phyloP scores from a whole-genome alignment of 2,113 vertebrate species.

The Eolophus roseicapilla region DNA sequence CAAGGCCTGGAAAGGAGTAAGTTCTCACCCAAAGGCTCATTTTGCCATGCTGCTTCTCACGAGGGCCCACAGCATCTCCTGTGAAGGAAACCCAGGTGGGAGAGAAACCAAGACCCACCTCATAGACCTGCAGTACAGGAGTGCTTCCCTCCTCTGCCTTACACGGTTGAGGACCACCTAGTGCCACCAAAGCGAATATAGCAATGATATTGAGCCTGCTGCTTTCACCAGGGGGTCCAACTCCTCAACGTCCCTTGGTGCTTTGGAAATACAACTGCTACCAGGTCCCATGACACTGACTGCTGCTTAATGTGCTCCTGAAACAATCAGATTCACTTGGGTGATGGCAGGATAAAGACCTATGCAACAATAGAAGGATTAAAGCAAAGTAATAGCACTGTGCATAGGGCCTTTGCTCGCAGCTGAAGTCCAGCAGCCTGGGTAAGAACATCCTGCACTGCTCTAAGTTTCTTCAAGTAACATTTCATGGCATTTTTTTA shows the following conservation, averaged over 20 bases:
- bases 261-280: neutral
- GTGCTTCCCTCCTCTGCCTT: neutral
- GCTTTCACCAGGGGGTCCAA: neutral
- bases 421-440: neutral
- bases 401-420: neutral
- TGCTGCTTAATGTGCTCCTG: neutral
- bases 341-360: neutral
- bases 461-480: neutral
- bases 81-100: neutral
- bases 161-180: neutral
- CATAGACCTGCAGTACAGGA: neutral
- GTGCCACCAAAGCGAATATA: neutral
- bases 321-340: neutral
- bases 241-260: neutral
- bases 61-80: neutral
- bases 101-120: neutral
- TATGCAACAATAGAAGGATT: neutral
- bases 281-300: neutral
- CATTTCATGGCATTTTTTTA: neutral
- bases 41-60: neutral
- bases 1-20: neutral
- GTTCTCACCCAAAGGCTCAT: neutral
- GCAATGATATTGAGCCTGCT: neutral
- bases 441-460: neutral
- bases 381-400: neutral